A percentile compares a stretch with the other conserved stretches of the same genome.
phyloP scores from a whole-genome alignment of 37 sponge, comb jelly and placozoan genomes.

The Geodia barretti region DNA sequence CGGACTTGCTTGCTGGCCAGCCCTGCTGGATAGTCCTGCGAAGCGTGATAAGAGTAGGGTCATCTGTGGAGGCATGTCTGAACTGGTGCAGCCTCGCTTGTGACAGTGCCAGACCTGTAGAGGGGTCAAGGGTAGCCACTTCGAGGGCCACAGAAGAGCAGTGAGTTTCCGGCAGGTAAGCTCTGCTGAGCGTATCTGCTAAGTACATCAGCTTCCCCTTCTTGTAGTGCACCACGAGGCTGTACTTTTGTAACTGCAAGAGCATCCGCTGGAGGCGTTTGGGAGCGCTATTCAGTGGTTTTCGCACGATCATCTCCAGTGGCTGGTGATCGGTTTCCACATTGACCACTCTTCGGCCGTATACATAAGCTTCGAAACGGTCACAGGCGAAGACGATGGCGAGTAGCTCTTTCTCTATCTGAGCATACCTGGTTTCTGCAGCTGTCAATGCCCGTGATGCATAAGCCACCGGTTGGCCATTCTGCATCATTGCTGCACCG shows the following conservation, averaged over 20 bases:
- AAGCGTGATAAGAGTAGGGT: conserved; percentile 13
- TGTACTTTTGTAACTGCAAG: conserved; percentile 42
- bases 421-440: not conserved
- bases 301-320: conserved; percentile 26
- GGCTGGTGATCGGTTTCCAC: no score
- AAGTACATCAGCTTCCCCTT: conserved; percentile 29
- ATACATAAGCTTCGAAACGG: conserved; percentile 1
- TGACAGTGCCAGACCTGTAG: conserved; percentile 10
- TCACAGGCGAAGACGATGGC: conserved; percentile 22
- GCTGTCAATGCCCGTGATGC: conserved; percentile 7
- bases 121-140: conserved; percentile 26
- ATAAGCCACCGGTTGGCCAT: conserved; percentile 26
- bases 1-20: conserved; percentile 39
- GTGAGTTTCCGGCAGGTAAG: conserved; percentile 16
- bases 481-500: conserved; percentile 36
- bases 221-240: conserved; percentile 25
- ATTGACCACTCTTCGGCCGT: not conserved
- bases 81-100: not conserved
- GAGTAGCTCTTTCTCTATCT: conserved; percentile 24
- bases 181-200: conserved; percentile 47
- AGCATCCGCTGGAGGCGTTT: conserved; percentile 51
- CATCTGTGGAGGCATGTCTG: conserved; percentile 8
- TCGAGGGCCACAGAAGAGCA: conserved; percentile 3
- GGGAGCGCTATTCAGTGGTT: conserved; percentile 53
- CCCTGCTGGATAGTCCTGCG: conserved; percentile 7